Evolutionary conservation across 2,888 invertebrate species (phyloP), one percentile per base, ranked within the genome.

Genomic region (Embidobia sp.): DNA sequence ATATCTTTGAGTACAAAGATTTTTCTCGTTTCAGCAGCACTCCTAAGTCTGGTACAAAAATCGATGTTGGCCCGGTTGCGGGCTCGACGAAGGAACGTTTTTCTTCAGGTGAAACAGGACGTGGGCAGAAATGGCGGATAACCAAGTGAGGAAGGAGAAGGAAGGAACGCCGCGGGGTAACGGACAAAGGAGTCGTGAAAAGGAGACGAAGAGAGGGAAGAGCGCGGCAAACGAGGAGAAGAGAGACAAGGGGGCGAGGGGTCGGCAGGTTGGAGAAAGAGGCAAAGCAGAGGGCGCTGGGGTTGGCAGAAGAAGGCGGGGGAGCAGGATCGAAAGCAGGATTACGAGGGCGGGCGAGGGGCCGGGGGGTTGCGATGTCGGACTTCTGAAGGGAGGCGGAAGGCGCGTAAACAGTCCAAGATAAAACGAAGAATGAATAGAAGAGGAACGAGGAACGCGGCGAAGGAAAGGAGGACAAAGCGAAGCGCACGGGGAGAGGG

Each of bases 401-500:
- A 64, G 19, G 63, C 37, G 46, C 10, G 55, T 29, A 61, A 70
- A 53, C 49, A 74, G 74, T 48, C 59, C 42, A 44, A 63, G 66
- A 70, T 46, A 77, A 77, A 76, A 37, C 66, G 77, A 27, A 79
- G 61, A 51, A 78, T 55, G 61, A 61, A 72, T 66, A 61, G 66
- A 35, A 55, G 31, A 72, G 51, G 66, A 49, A 76, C 26, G 49
- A 76, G 66, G 40, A 63, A 64, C 31, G 64, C 48, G 53, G 27
- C 44, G 66, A 80, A 80, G 59, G 80, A 85, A 86, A 87, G 80
- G 86, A 77, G 86, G 85, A 86, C 85, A 85, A 86, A 86, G 85
- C 85, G 84, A 86, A 85, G 85, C 84, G 82, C 85, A 86, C 84
- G 8, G 66, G 75, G 73, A 73, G 75, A 55, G 79, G 70, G 69